These are phyloP conservation scores for Dryoscopus gambensis DNA, from an alignment of 2,113 vertebrate genomes.

Conservation along the genomic window DNA sequence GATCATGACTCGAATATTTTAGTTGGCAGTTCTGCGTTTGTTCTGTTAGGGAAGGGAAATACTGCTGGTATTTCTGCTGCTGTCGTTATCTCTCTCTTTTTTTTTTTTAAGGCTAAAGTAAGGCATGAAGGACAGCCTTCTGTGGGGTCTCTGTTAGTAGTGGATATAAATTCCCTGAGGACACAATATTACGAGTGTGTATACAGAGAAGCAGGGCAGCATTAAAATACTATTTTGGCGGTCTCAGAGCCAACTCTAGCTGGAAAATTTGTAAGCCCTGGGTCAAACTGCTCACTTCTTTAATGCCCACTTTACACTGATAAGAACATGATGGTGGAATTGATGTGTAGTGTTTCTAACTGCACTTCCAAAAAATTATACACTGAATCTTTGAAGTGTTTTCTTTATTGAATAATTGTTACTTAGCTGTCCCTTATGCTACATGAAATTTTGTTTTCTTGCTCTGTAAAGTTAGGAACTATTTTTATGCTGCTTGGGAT, in stretches of 20 bases:
- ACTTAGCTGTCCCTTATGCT: background rate
- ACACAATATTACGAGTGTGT: background rate
- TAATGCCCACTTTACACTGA: background rate
- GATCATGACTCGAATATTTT: background rate
- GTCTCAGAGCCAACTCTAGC: background rate
- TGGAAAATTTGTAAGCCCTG: background rate
- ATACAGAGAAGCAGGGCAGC: background rate
- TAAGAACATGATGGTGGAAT: background rate
- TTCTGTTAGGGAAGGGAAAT: background rate
- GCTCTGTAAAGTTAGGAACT: background rate
- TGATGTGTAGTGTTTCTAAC: background rate
- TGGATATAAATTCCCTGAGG: background rate
- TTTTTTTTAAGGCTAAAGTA: background rate
- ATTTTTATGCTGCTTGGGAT: background rate
- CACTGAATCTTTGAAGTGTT: background rate
- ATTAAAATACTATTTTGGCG: background rate
- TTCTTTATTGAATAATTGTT: background rate
- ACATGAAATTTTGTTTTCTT: background rate
- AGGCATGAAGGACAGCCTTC: background rate
- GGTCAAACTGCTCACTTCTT: background rate
- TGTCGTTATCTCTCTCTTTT: background rate
- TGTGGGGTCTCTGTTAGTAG: background rate
- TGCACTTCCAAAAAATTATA: background rate
- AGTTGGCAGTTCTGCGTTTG: background rate
- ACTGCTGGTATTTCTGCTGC: background rate